Evolutionary conservation across 2,797 vertebrate genomes (phyloP), one percentile per base, ranked within the genome.

Genomic region (Pangasius mekongensis): DNA sequence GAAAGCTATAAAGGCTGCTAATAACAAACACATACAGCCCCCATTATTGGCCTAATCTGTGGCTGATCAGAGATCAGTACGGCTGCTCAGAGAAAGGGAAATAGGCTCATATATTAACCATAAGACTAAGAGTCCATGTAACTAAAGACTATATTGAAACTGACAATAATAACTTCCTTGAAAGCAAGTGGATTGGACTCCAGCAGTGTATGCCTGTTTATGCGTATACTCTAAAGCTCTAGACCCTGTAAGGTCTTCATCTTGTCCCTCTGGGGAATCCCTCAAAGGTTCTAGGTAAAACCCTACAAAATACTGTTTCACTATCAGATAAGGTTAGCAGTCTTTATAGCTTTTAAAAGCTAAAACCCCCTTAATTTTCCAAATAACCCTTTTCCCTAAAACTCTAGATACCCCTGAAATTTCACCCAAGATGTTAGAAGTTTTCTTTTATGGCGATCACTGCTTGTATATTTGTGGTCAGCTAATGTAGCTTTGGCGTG

Each of bases 1-100:
- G 10, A 66, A 85, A 88, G 39, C n/a, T 18, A 80, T 43, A 78
- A 66, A 84, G 71, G 43, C 22, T 39, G 20, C 11, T 67, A 77
- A 76, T 54, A 77, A 52, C 71, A 36, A 76, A 84, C 33, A 74
- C 49, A 58, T 77, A 88, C 30, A 69, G 30, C 16, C 36, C n/a
- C 30, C 1, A 20, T 83, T 83, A 14, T 7, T 62, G 54, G 7
- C 5, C 13, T 13, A 73, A 85, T 54, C n/a, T 86, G 67, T 30
- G 43, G 16, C 77, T 66, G 67, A 74, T 82, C 76, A 69, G 39
- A 85, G 76, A 84, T 33, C 36, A 85, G 74, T 54, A 4, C 8
- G 20, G 36, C 30, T 88, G n/a, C 36, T 64, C 9, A 13, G 6
- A 18, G 3, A 49, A 20, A 82, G 39, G 39, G 58, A 76, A 66